Evolutionary conservation across 1,140 invertebrate genomes (phyloP).

Genomic region (Druon quercuslanigerum): DNA sequence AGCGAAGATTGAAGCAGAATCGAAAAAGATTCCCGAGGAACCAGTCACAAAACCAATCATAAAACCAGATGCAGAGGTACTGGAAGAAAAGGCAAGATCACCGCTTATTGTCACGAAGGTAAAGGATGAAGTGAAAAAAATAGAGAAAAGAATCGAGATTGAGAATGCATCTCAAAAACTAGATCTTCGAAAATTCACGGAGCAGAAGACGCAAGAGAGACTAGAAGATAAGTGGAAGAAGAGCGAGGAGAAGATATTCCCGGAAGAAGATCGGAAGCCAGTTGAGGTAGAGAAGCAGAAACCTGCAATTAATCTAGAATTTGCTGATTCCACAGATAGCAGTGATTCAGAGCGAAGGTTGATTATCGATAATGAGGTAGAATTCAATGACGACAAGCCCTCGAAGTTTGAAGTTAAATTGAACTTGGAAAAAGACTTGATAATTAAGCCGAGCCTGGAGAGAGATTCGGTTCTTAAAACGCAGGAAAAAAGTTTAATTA

Average conservation of each 20-base stretch:
- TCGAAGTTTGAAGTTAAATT: conserved; percentile 48
- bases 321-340: conserved; percentile 79
- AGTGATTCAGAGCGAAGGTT: conserved; percentile 84
- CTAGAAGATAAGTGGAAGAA: conserved; percentile 63
- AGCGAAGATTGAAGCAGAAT: conserved; percentile 49
- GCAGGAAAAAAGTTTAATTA: neutral
- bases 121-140: conserved; percentile 32
- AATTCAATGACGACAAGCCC: conserved; percentile 61
- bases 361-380: conserved; percentile 75
- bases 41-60: conserved; percentile 31
- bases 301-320: conserved; percentile 71
- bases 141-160: conserved; percentile 29
- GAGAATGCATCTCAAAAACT: conserved; percentile 51
- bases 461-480: neutral
- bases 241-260: conserved; percentile 53
- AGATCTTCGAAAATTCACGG: neutral
- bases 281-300: conserved; percentile 60
- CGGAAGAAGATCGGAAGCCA: conserved; percentile 48
- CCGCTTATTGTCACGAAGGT: conserved; percentile 43
- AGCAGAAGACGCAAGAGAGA: conserved; percentile 48
- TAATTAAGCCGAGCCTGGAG: neutral
- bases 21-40: conserved; percentile 49
- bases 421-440: conserved; percentile 8
- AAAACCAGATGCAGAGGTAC: conserved; percentile 67
- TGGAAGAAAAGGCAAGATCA: conserved; percentile 50